phyloP scores from a whole-genome alignment of 92 coral and sea anemone species.

The Parazoanthus atlanticus region DNA sequence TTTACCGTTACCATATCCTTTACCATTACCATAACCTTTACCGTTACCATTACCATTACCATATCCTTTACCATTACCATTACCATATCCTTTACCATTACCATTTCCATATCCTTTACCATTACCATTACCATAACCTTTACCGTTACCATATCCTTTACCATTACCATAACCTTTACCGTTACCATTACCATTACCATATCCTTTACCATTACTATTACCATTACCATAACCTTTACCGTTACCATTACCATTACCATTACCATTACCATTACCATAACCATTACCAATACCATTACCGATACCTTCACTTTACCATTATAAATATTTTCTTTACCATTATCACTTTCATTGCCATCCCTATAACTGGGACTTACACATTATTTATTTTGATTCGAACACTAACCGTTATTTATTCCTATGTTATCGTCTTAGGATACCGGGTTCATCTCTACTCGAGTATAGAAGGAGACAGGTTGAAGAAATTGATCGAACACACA shows the following conservation, averaged over 20 bases:
- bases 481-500: background rate
- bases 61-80: no score
- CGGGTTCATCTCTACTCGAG: conserved; percentile 9
- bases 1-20: no score
- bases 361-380: background rate
- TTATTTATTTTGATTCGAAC: background rate
- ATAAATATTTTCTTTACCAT: background rate
- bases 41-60: no score
- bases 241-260: background rate
- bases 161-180: background rate
- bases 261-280: background rate
- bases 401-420: background rate
- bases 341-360: background rate
- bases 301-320: background rate
- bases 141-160: background rate
- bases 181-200: no score
- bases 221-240: background rate
- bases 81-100: background rate
- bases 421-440: background rate
- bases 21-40: background rate
- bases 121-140: no score
- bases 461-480: background rate
- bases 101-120: background rate
- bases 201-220: no score
- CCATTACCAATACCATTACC: no score